Conservation (phyloP, 2,797 vertebrate genomes). For the Diplodus puntazzo region DNA sequence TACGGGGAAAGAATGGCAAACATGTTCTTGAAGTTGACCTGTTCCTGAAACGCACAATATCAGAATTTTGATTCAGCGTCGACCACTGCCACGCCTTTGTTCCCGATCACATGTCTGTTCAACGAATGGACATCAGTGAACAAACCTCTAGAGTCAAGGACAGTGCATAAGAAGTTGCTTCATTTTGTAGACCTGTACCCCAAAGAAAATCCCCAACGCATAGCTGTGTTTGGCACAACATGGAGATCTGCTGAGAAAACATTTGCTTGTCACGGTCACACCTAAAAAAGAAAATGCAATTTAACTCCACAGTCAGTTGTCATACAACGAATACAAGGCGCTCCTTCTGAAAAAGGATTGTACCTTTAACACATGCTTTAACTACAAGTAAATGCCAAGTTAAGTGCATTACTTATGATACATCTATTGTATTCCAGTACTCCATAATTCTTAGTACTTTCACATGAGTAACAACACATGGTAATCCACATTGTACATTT, state of each 20-base stretch:
- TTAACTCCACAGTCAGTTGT: slow-evolving; percentile 85
- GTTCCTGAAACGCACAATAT: slow-evolving; percentile 60
- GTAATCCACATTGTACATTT: slow-evolving; percentile 36
- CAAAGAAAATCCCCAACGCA: slow-evolving; percentile 84
- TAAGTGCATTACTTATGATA: slow-evolving; percentile 49
- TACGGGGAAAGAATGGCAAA: slow-evolving; percentile 51
- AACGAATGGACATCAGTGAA: slow-evolving; percentile 73
- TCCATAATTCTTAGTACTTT: slow-evolving; percentile 32
- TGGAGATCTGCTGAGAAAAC: slow-evolving; percentile 88
- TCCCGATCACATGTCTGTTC: slow-evolving; percentile 75
- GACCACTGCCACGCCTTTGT: slow-evolving; percentile 64
- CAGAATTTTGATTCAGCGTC: slow-evolving; percentile 70
- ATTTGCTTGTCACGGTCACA: slow-evolving; percentile 86
- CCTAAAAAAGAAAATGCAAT: slow-evolving; percentile 92
- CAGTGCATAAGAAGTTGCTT: slow-evolving; percentile 88
- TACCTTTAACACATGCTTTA: slow-evolving; percentile 71
- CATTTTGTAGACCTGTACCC: slow-evolving; percentile 92
- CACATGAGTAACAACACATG: slow-evolving; percentile 25
- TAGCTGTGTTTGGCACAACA: slow-evolving; percentile 84
- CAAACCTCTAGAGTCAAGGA: slow-evolving; percentile 83
- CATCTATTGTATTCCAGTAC: slow-evolving; percentile 45
- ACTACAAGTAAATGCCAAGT: slow-evolving; percentile 51
- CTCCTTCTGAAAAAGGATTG: slow-evolving; percentile 66
- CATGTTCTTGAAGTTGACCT: slow-evolving; percentile 44
- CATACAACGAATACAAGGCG: slow-evolving; percentile 67